phyloP scores from a whole-genome alignment of 2,888 invertebrate species.

The Deroplatys truncata region DNA sequence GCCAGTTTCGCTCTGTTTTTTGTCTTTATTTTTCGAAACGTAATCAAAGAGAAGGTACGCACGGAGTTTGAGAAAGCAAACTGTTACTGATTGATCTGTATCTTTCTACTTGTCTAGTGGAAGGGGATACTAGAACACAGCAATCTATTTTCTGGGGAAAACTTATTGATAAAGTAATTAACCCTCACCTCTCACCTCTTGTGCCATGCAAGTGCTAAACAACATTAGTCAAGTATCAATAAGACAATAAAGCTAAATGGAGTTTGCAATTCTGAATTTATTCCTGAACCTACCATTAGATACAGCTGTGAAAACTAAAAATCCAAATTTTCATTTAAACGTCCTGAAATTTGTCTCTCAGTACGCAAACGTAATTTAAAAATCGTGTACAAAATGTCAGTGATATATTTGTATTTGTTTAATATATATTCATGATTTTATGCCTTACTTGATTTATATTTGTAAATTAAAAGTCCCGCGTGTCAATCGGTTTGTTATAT shows the following conservation, averaged over 20 bases:
- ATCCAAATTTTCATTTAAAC: too few species aligned
- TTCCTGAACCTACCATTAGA: neutral
- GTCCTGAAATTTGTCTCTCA: too few species aligned
- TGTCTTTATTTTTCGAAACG: neutral
- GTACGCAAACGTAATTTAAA: too few species aligned
- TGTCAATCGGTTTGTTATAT: too few species aligned
- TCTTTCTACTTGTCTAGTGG: neutral
- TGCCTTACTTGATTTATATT: too few species aligned
- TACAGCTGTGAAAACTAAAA: too few species aligned
- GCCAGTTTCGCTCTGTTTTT: neutral
- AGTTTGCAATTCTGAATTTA: neutral
- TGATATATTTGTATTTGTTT: too few species aligned
- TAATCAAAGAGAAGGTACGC: slow-evolving; percentile 8
- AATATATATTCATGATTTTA: too few species aligned
- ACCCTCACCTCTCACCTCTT: neutral
- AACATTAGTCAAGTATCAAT: neutral
- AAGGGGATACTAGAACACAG: neutral
- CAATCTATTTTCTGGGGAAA: slow-evolving; percentile 6
- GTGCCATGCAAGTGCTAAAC: too few species aligned
- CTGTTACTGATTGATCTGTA: slow-evolving; percentile 12
- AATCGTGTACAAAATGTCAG: too few species aligned
- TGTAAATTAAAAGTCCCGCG: too few species aligned
- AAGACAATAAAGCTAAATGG: neutral
- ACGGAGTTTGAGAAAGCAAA: neutral
- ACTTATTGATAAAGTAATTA: slow-evolving; percentile 11